These are phyloP conservation scores for Coenonympha arcania DNA, from an alignment of 2,888 invertebrate genomes.

Conservation along the genomic window DNA sequence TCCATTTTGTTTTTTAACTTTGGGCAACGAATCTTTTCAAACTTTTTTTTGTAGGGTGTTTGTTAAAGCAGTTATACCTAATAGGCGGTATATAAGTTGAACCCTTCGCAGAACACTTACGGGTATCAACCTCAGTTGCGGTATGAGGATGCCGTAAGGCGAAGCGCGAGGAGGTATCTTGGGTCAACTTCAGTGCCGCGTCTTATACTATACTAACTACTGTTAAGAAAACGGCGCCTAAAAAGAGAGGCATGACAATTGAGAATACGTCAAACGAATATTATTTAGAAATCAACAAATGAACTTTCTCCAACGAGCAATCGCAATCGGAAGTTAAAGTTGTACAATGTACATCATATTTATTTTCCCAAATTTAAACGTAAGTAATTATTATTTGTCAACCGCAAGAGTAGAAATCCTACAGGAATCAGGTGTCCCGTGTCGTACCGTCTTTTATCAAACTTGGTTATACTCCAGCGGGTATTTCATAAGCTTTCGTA, in stretches of 20 bases:
- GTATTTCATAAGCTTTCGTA: conserved; percentile 5
- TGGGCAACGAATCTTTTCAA: too few relatives aligned
- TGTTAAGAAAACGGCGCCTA: too few relatives aligned
- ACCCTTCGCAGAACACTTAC: too few relatives aligned
- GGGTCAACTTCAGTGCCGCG: too few relatives aligned
- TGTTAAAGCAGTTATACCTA: too few relatives aligned
- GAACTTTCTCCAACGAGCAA: not conserved
- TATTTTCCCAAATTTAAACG: conserved; percentile 2
- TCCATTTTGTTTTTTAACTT: too few relatives aligned
- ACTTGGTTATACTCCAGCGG: conserved; percentile 8
- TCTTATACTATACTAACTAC: too few relatives aligned
- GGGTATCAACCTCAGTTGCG: too few relatives aligned
- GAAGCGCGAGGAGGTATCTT: too few relatives aligned
- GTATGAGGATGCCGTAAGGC: too few relatives aligned
- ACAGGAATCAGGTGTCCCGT: not conserved
- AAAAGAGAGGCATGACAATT: not conserved
- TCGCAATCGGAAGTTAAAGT: not conserved
- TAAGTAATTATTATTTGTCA: conserved; percentile 2
- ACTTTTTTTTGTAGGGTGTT: too few relatives aligned
- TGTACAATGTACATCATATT: not conserved
- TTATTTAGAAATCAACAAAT: not conserved
- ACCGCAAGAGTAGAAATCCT: conserved; percentile 6
- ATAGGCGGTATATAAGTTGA: too few relatives aligned
- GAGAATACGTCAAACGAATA: not conserved
- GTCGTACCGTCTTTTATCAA: conserved; percentile 8